Evolutionary conservation across 2,888 invertebrate species (phyloP).

Genomic region (Keiferia lycopersicella): DNA sequence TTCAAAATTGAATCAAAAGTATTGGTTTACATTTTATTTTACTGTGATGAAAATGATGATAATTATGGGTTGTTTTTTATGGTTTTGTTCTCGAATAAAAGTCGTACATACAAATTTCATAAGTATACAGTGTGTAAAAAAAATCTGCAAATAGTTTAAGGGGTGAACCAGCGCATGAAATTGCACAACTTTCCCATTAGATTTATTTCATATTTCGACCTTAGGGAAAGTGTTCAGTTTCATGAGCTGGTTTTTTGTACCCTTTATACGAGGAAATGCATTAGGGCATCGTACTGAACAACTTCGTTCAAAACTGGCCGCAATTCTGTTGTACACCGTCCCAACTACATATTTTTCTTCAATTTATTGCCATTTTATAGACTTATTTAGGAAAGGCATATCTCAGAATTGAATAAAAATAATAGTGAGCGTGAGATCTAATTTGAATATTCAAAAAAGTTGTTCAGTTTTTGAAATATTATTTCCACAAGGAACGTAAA

Average conservation of each 20-base stretch:
- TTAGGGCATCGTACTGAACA: too few relatives aligned
- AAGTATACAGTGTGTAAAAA: neutral
- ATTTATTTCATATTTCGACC: too few relatives aligned
- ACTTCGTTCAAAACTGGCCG: too few relatives aligned
- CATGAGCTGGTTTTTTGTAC: neutral
- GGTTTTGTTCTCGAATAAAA: neutral
- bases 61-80: neutral
- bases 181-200: neutral
- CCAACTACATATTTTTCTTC: too few relatives aligned
- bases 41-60: conserved; percentile 1
- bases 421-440: too few relatives aligned
- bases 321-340: too few relatives aligned
- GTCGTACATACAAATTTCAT: neutral
- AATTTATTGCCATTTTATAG: too few relatives aligned
- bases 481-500: too few relatives aligned
- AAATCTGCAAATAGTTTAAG: neutral
- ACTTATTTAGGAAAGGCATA: too few relatives aligned
- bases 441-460: neutral
- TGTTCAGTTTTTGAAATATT: neutral
- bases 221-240: neutral
- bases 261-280: too few relatives aligned
- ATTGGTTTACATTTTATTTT: neutral
- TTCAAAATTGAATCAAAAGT: neutral
- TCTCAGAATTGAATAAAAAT: too few relatives aligned
- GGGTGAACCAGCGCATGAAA: neutral